These are phyloP conservation scores for Parotia lawesii DNA, from an alignment of 2,113 vertebrate species.

Conservation along the genomic window DNA sequence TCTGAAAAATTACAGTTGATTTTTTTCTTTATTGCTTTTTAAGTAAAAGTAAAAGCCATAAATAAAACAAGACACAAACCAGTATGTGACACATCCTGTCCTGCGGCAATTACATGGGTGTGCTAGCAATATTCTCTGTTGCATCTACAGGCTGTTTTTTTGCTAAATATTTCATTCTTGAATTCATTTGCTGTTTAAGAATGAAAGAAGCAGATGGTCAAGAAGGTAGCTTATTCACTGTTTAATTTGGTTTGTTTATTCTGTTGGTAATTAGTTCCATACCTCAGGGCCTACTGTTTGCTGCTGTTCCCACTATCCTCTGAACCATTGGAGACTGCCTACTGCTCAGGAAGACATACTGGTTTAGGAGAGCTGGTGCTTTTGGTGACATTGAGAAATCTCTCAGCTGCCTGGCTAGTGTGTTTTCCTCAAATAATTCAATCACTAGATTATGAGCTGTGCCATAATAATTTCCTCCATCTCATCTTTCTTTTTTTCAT, in stretches of 20 bases:
- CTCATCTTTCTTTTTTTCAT: not conserved
- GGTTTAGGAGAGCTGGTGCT: not conserved
- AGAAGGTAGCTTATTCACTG: not conserved
- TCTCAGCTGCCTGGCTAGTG: not conserved
- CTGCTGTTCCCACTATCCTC: not conserved
- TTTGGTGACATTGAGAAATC: not conserved
- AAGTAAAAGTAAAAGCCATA: not conserved
- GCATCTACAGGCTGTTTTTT: not conserved
- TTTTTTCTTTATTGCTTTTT: not conserved
- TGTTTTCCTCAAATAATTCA: not conserved
- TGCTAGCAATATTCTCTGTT: not conserved
- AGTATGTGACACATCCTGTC: not conserved
- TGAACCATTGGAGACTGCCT: not conserved
- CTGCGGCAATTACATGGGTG: not conserved
- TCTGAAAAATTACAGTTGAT: not conserved
- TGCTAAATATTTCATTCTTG: not conserved
- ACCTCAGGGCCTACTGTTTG: not conserved
- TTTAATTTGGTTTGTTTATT: slow-evolving; percentile 24
- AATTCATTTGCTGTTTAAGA: slow-evolving; percentile 2
- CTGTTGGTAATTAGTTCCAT: not conserved
- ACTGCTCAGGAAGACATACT: not conserved
- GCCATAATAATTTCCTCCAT: not conserved
- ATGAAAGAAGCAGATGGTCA: slow-evolving; percentile 1
- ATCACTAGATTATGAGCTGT: not conserved
- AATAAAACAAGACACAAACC: not conserved